Base-by-base conservation (phyloP, 2,797 vertebrate species). In the Xenentodon cancila region DNA sequence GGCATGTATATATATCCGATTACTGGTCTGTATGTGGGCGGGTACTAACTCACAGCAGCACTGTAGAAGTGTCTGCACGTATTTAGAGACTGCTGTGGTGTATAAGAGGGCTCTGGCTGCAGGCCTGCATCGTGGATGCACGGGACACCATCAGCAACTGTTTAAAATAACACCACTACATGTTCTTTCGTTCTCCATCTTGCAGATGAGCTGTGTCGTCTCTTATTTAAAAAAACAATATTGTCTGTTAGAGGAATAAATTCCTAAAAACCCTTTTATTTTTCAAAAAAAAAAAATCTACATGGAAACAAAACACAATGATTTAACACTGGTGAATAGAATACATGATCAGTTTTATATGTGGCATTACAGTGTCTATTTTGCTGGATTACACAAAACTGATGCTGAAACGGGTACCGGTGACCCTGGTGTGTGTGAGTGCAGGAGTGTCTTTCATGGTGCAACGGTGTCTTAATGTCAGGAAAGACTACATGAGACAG, bases 181-280 rank as follows among this genome's bases (percentile, higher is more conserved):
- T 32, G 3, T 6, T 32, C 32, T 32, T 9, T 32, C 8, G 25
- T 25, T 32, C 32, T 32, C 32, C 32, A 32, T 32, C 9, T 7
- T 32, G 32, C 32, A 32, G 7, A 6, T 32, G 1, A 25, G 32
- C 9, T 32, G 32, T 9, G 7, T 32, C 9, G 7, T 9, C 7
- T 7, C 32, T 32, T 32, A 1, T 32, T 32, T 32, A 2, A 32
- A 71, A 46, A 45, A 16, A 8, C 46, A 54, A 53, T 40, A 32
- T 20, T 44, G 32, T 32, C 27, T 15, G 21, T 43, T 34, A 19
- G 59, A 27, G 42, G 6, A 20, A 62, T 65, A 71, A 71, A 55
- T 75, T 76, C 75, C 67, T 77, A 76, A 73, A 91, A 90, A 73
- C 88, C 78, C 62, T 68, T 76, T 87, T 88, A 88, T 89, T 84